Evolutionary conservation across 2,113 vertebrate species (phyloP).

Genomic region (Tachuris rubrigastra): DNA sequence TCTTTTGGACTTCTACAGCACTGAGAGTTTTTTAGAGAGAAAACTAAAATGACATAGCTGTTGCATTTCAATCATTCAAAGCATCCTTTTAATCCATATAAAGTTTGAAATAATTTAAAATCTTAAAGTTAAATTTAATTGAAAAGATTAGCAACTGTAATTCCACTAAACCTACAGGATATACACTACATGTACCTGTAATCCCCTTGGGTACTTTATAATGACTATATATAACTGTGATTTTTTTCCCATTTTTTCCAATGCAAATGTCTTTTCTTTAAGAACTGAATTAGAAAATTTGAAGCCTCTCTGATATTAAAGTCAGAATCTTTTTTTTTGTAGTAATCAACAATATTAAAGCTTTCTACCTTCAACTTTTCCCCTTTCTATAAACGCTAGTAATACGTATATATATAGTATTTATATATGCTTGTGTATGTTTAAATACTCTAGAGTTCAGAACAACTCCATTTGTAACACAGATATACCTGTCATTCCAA

Average conservation of each 20-base stretch:
- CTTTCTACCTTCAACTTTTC: background rate
- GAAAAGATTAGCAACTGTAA: background rate
- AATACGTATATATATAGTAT: background rate
- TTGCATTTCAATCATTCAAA: background rate
- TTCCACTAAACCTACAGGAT: background rate
- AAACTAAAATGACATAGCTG: background rate
- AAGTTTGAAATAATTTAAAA: background rate
- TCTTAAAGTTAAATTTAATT: background rate
- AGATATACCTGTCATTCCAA: fast-evolving
- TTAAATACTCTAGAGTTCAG: background rate
- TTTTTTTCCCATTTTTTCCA: background rate
- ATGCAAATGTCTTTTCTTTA: background rate
- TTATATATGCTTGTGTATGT: background rate
- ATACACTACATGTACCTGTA: background rate
- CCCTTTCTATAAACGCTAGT: background rate
- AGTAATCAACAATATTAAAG: background rate
- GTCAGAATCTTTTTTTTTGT: background rate
- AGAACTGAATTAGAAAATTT: background rate
- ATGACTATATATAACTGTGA: background rate
- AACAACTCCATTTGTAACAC: background rate
- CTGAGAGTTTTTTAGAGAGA: background rate
- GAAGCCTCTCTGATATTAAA: background rate
- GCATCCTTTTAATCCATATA: background rate
- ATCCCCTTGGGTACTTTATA: background rate
- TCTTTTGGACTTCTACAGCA: background rate